phyloP scores from a whole-genome alignment of 2,113 vertebrate species.

The Benitochromis conjunctus region DNA sequence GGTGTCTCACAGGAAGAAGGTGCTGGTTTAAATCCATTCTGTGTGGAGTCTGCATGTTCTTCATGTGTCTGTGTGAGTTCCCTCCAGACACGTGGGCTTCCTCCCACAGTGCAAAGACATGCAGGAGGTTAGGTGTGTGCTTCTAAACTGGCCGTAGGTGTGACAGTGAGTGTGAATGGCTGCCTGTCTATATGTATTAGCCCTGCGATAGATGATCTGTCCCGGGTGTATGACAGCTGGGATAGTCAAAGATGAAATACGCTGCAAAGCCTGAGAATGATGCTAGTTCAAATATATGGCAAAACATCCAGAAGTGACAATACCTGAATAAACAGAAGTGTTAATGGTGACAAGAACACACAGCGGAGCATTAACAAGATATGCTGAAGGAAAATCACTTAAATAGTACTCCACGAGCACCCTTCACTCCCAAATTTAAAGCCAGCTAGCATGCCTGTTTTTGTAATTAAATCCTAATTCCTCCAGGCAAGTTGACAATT shows the following conservation, averaged over 20 bases:
- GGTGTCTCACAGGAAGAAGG: not conserved
- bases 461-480: constrained; percentile 44
- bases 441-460: not conserved
- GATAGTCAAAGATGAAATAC: not conserved
- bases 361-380: not conserved
- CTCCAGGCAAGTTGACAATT: constrained; percentile 36
- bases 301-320: constrained; percentile 3
- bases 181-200: not conserved
- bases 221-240: not conserved
- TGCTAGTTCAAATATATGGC: not conserved
- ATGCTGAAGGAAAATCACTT: not conserved
- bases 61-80: not conserved
- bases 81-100: not conserved
- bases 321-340: not conserved
- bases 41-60: not conserved
- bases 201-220: not conserved
- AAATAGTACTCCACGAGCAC: not conserved
- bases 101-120: not conserved
- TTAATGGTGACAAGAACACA: not conserved
- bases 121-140: not conserved
- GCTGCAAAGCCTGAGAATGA: not conserved
- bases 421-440: not conserved
- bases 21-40: not conserved
- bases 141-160: not conserved
- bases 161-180: not conserved